Base-by-base conservation (phyloP, 2,888 invertebrate genomes). In the Drosophila putrida region DNA sequence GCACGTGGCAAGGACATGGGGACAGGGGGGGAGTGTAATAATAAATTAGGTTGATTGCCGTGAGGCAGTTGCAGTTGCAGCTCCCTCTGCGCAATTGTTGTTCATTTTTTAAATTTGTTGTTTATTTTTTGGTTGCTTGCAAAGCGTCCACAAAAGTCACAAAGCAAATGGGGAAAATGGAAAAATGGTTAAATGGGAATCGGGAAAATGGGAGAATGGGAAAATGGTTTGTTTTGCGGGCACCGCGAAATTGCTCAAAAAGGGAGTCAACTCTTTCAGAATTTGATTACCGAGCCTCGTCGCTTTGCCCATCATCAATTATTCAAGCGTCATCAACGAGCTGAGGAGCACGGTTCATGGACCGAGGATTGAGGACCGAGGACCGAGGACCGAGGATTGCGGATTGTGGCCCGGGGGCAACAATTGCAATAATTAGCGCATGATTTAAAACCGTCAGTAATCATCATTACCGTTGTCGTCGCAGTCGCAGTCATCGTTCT, bases 361-460 rank as follows among this genome's bases (percentile, higher is more conserved):
- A 39, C 36, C 6, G n/a, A 46, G 46, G 44, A 43, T 9, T 47
- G 38, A 1, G 1, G 31, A 20, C 47, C 20, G 25, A 0, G 33
- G 33, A 13, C 33, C 4, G 9, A 0, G 25, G 41, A 43, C 20
- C n/a, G 25, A 20, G 38, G 31, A 43, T 20, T n/a, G 36, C 41
- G 54, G 51, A 58, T 13, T 57, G 62, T 54, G 41, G 53, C 44
- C 63, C 71, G 47, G 51, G 41, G 63, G 59, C 89, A 83, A 86
- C 87, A 90, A 90, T 85, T 88, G 85, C 90, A 85, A 85, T 85
- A 88, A 85, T 85, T 85, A 85, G 85, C 85, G 90, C 64, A 85
- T 90, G 85, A 85, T 85, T 85, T 85, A 85, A 85, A 90, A 75
- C 85, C 90, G 87, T 78, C 90, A 90, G 85, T 89, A 85, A 85